A percentile compares a stretch with the other conserved stretches of the same genome.
These are phyloP conservation scores for Galagoides demidoff DNA, from an alignment of 2,797 vertebrate genomes.

Conservation along the genomic window DNA sequence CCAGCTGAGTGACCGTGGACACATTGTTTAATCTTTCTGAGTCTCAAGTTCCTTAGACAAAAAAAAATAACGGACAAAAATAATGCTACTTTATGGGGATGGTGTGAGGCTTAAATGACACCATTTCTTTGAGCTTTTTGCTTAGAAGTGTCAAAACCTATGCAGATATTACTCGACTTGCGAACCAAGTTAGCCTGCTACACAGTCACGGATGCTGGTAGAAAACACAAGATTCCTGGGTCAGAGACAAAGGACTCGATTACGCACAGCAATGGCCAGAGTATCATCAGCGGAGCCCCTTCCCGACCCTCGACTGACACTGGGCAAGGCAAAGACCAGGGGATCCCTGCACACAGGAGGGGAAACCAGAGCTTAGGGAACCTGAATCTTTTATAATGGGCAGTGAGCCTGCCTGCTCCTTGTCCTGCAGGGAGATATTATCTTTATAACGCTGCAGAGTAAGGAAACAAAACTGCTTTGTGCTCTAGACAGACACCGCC, in stretches of 20 bases:
- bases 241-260: not conserved
- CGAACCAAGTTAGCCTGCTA: not conserved
- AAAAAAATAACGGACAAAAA: not conserved
- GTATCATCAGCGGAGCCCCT: not conserved
- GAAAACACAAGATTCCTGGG: not conserved
- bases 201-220: not conserved
- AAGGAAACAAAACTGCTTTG: not conserved
- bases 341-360: not conserved
- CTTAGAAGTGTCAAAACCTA: not conserved
- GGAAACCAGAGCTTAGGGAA: not conserved
- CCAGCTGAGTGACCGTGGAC: not conserved
- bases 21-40: not conserved
- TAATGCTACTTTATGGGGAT: not conserved
- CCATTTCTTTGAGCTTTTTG: not conserved
- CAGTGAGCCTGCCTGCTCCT: not conserved
- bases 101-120: not conserved
- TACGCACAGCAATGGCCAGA: not conserved
- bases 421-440: not conserved
- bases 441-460: not conserved
- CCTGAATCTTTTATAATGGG: not conserved
- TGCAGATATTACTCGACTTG: not conserved
- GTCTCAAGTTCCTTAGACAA: not conserved
- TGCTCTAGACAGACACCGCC: not conserved
- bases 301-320: no score
- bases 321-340: not conserved